Conservation (phyloP, 1,140 invertebrate genomes). For the Geopemphigus sp. region DNA sequence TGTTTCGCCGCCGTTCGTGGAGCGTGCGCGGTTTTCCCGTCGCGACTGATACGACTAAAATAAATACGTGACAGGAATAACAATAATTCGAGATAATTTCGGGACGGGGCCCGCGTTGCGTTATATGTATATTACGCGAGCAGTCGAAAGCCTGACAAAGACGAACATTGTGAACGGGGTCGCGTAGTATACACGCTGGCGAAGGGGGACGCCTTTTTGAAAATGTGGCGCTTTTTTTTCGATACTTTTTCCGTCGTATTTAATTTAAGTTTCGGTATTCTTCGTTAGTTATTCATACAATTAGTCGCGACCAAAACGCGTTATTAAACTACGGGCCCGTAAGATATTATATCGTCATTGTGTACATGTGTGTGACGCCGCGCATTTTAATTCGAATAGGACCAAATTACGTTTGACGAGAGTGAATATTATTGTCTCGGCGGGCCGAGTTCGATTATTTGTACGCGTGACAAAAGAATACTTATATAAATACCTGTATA, state of each 20-base stretch:
- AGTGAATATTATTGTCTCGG: too few species aligned
- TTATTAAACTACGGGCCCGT: neutral
- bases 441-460: too few species aligned
- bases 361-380: neutral
- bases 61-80: slow-evolving; percentile 22
- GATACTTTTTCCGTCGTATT: neutral
- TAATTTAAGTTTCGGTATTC: neutral
- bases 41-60: neutral
- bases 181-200: too few species aligned
- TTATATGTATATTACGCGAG: too few species aligned
- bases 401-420: neutral
- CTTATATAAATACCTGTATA: too few species aligned
- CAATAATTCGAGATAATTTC: neutral
- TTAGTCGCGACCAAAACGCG: neutral
- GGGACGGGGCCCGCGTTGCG: neutral
- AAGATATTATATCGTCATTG: neutral
- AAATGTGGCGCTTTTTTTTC: neutral
- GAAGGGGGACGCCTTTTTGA: neutral
- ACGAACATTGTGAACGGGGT: neutral
- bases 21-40: neutral
- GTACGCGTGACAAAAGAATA: too few species aligned
- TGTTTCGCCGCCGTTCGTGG: neutral
- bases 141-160: neutral
- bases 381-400: neutral
- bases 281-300: slow-evolving; percentile 7